Conservation (phyloP, 2,113 vertebrate genomes). For the Tiliqua scincoides region DNA sequence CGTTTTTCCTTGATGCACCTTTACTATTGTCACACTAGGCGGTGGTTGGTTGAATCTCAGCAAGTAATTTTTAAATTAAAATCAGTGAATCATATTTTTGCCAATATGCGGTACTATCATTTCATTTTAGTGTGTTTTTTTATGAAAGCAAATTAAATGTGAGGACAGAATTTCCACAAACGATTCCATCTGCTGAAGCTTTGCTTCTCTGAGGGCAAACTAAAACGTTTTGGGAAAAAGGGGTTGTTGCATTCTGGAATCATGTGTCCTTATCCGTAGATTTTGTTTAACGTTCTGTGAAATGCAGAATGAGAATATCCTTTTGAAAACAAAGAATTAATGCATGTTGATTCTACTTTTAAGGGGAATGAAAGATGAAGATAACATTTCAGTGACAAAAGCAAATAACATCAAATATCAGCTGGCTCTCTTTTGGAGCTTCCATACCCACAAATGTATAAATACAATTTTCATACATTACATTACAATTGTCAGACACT, state of each 20-base stretch:
- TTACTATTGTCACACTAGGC: constrained; percentile 13
- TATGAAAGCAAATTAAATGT: constrained; percentile 25
- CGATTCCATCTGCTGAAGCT: constrained; percentile 22
- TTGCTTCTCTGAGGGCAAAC: not conserved
- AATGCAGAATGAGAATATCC: not conserved
- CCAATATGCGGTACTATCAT: not conserved
- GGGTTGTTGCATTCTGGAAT: not conserved
- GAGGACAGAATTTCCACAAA: constrained; percentile 21
- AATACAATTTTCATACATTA: constrained; percentile 41
- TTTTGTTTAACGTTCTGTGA: not conserved
- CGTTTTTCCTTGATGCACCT: constrained; percentile 39
- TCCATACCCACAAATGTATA: constrained; percentile 26
- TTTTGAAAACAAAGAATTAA: not conserved
- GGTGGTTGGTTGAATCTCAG: constrained; percentile 9
- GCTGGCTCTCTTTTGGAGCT: constrained; percentile 10
- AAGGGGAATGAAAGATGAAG: not conserved
- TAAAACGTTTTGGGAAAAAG: not conserved
- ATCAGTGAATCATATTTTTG: constrained; percentile 11
- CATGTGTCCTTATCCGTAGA: not conserved
- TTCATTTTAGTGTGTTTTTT: constrained; percentile 18
- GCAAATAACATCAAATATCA: constrained; percentile 29
- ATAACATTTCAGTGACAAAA: constrained; percentile 37
- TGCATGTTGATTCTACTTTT: not conserved
- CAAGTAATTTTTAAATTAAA: constrained; percentile 35
- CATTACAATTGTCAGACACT: constrained; percentile 29